Evolutionary conservation across 2,888 invertebrate genomes (phyloP).

Genomic region (Entomobrya multifasciata): DNA sequence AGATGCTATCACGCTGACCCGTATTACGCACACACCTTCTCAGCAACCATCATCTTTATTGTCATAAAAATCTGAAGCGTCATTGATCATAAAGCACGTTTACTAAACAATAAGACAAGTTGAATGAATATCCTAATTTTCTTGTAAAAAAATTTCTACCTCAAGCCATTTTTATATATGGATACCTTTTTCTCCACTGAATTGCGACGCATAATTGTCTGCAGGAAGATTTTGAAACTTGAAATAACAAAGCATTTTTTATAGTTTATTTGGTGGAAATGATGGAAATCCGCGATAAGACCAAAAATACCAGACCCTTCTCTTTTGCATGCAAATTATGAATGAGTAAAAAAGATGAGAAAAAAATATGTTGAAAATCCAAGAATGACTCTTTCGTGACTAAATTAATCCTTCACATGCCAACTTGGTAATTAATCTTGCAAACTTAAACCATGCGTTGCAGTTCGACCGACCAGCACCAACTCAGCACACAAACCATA

Average conservation of each 20-base stretch:
- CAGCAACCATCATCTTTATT: not conserved
- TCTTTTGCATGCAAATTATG: conserved; percentile 34
- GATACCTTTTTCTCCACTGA: conserved; percentile 22
- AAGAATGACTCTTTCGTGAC: conserved; percentile 58
- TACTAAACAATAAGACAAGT: not conserved
- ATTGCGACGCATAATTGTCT: conserved; percentile 32
- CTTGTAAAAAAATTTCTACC: too few relatives aligned
- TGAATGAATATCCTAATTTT: conserved; percentile 31
- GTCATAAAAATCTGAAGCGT: conserved; percentile 10
- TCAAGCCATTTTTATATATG: too few relatives aligned
- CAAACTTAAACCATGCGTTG: conserved; percentile 51
- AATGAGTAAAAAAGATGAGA: conserved; percentile 14
- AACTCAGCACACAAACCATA: conserved; percentile 2
- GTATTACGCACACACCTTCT: too few relatives aligned
- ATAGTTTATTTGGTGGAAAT: too few relatives aligned
- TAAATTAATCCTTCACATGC: conserved; percentile 69
- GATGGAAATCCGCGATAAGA: conserved; percentile 31
- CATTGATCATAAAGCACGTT: conserved; percentile 20
- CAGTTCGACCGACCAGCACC: not conserved
- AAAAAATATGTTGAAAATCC: conserved; percentile 24
- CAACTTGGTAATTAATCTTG: conserved; percentile 71
- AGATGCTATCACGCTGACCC: not conserved
- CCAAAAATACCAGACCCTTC: not conserved
- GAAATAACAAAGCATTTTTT: not conserved
- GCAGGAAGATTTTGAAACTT: conserved; percentile 27